These are phyloP conservation scores for Ceratina calcarata DNA, from an alignment of 1,140 invertebrate genomes.

Conservation along the genomic window DNA sequence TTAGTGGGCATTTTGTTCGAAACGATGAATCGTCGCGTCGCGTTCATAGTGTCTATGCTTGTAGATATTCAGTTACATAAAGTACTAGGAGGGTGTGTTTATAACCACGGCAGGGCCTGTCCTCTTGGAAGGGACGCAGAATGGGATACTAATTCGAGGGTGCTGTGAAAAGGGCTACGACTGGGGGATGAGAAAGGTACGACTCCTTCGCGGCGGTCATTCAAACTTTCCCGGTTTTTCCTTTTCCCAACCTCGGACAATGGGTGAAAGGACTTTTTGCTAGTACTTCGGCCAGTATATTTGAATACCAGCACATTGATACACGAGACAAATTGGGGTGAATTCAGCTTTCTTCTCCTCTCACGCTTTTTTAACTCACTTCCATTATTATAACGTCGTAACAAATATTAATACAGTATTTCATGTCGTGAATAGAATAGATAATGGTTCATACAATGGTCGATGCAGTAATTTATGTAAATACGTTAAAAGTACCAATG, in stretches of 20 bases:
- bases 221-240: not conserved
- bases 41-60: no score
- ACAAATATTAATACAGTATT: no score
- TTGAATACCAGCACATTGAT: slow-evolving; percentile 16
- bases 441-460: no score
- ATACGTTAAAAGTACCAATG: no score
- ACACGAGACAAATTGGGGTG: not conserved
- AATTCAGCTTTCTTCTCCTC: no score
- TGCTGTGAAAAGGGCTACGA: not conserved
- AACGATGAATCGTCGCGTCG: slow-evolving; percentile 12
- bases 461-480: no score
- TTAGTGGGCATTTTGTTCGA: slow-evolving; percentile 24
- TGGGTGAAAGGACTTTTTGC: not conserved
- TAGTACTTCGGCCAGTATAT: not conserved
- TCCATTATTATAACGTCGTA: no score
- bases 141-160: slow-evolving; percentile 38
- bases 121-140: slow-evolving; percentile 11
- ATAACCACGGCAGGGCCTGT: not conserved
- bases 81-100: slow-evolving; percentile 14
- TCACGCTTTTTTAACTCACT: no score
- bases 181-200: not conserved
- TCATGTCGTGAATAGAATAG: no score
- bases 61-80: slow-evolving; percentile 13
- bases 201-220: not conserved
- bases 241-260: not conserved